These are phyloP conservation scores for Rousettus madagascariensis DNA, from an alignment of 2,797 vertebrate species.

Conservation along the genomic window DNA sequence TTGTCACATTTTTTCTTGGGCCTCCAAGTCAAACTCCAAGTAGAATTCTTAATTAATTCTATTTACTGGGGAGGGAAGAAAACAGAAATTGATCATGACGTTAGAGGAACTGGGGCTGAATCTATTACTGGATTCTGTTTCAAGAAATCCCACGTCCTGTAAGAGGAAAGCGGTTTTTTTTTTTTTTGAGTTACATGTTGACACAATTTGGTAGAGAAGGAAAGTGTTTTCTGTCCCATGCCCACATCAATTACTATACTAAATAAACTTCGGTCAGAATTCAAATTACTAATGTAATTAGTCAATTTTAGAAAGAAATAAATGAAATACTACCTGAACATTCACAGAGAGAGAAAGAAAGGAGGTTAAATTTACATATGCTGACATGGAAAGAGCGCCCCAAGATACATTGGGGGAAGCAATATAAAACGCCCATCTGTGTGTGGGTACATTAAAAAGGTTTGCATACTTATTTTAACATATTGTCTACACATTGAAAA, in stretches of 20 bases:
- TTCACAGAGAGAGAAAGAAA: not conserved
- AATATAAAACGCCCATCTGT: not conserved
- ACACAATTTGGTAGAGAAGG: not conserved
- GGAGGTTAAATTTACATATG: not conserved
- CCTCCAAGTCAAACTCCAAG: not conserved
- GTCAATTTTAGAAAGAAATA: not conserved
- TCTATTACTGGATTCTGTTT: not conserved
- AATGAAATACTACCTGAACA: not conserved
- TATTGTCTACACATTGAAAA: not conserved
- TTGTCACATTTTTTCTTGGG: not conserved
- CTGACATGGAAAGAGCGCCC: not conserved
- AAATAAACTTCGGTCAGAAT: not conserved
- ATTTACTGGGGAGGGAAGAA: not conserved
- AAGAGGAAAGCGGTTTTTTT: not conserved
- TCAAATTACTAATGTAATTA: slow-evolving; percentile 20
- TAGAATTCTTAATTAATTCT: not conserved
- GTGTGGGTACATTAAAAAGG: not conserved
- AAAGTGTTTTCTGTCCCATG: not conserved
- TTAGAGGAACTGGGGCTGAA: not conserved
- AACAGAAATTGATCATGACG: not conserved
- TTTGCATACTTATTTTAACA: not conserved
- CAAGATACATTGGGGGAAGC: not conserved
- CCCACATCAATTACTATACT: not conserved
- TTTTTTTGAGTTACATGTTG: not conserved
- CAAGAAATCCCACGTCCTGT: not conserved